phyloP scores from a whole-genome alignment of 2,888 invertebrate genomes.

The Argyresthia goedartella region DNA sequence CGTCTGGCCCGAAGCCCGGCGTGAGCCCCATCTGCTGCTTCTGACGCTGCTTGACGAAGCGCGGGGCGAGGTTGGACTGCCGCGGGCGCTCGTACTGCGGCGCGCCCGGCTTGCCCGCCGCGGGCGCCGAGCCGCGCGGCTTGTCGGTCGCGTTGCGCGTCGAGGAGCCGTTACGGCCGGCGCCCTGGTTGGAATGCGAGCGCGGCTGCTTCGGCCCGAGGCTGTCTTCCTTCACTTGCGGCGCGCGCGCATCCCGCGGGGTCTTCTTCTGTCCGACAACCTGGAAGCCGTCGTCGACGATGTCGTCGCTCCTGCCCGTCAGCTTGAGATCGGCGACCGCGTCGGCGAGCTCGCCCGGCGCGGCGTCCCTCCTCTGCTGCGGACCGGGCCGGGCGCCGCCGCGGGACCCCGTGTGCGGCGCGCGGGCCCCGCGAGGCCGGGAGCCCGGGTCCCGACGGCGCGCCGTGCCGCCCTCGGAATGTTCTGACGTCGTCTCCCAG shows the following conservation, averaged over 20 bases:
- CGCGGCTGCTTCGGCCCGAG: slow-evolving; percentile 41
- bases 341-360: slow-evolving; percentile 54
- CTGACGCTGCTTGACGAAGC: slow-evolving; percentile 82
- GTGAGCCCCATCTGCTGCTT: slow-evolving; percentile 59
- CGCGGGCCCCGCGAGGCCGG: slow-evolving; percentile 41
- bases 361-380: slow-evolving; percentile 38
- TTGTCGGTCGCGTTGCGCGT: slow-evolving; percentile 53
- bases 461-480: slow-evolving; percentile 73
- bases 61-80: slow-evolving; percentile 78
- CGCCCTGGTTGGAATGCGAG: slow-evolving; percentile 59
- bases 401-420: slow-evolving; percentile 46
- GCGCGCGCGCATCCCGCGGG: slow-evolving; percentile 70
- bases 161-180: slow-evolving; percentile 53
- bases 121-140: slow-evolving; percentile 40
- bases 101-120: slow-evolving; percentile 37
- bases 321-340: slow-evolving; percentile 53
- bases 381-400: slow-evolving; percentile 37
- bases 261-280: slow-evolving; percentile 87
- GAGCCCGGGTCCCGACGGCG: slow-evolving; percentile 41
- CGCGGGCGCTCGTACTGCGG: slow-evolving; percentile 66
- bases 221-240: slow-evolving; percentile 43
- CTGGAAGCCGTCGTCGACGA: slow-evolving; percentile 80
- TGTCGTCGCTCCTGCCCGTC: slow-evolving; percentile 52
- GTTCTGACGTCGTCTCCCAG: slow-evolving; percentile 89
- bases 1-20: slow-evolving; percentile 58